Evolutionary conservation across 2,113 vertebrate genomes (phyloP).

Genomic region (Ceyx melanurus): DNA sequence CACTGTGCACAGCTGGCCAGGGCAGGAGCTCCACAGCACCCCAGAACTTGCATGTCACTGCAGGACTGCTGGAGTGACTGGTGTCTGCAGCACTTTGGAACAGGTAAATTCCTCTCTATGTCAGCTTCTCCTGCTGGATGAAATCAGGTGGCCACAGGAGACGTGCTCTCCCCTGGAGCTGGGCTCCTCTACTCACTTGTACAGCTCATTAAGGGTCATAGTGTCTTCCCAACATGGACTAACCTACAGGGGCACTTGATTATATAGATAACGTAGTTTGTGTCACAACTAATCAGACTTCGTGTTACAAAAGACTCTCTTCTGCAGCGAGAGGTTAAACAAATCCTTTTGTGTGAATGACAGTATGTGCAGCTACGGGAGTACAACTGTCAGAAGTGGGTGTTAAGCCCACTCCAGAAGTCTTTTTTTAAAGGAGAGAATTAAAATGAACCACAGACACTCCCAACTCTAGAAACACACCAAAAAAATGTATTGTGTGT

Average conservation of each 20-base stretch:
- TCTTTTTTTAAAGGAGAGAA: neutral
- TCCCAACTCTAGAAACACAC: neutral
- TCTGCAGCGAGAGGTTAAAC: slow-evolving; percentile 10
- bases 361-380: neutral
- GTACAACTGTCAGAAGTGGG: neutral
- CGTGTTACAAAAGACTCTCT: neutral
- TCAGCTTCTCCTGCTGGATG: neutral
- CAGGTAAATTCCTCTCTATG: fast-evolving
- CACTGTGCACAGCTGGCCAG: fast-evolving
- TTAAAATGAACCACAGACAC: neutral
- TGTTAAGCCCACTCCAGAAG: neutral
- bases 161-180: neutral
- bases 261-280: slow-evolving; percentile 20
- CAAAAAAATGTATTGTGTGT: neutral
- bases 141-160: neutral
- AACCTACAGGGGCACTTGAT: slow-evolving; percentile 52
- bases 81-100: neutral
- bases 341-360: neutral
- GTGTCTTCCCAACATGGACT: neutral
- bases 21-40: fast-evolving
- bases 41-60: fast-evolving
- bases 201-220: slow-evolving; percentile 25
- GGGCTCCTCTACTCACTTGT: neutral
- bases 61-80: neutral
- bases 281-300: slow-evolving; percentile 58